These are phyloP conservation scores for Callionymus lyra DNA, from an alignment of 2,113 vertebrate genomes.

Conservation along the genomic window DNA sequence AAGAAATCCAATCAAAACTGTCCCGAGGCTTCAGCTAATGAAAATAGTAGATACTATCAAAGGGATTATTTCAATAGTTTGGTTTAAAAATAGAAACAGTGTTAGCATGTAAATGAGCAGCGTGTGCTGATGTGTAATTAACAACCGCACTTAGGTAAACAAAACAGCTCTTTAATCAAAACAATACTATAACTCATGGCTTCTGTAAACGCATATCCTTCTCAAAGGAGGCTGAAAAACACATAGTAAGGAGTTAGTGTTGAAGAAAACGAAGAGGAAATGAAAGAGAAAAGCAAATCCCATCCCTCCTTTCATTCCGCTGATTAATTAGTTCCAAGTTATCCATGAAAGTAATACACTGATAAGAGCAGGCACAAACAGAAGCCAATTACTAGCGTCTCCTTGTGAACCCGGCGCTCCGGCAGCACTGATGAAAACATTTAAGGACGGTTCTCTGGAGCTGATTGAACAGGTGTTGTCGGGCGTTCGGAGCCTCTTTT, in stretches of 20 bases:
- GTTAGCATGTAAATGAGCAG: slow-evolving; percentile 37
- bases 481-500: slow-evolving; percentile 10
- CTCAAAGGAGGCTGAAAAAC: not conserved
- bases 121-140: slow-evolving; percentile 18
- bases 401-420: slow-evolving; percentile 31
- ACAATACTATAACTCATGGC: slow-evolving; percentile 15
- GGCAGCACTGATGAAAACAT: slow-evolving; percentile 37
- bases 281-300: slow-evolving; percentile 29
- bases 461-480: slow-evolving; percentile 48
- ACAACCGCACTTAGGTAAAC: slow-evolving; percentile 29
- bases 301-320: slow-evolving; percentile 14
- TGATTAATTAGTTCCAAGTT: slow-evolving; percentile 65
- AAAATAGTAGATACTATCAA: slow-evolving; percentile 44
- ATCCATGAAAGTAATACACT: slow-evolving; percentile 61
- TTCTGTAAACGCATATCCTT: slow-evolving; percentile 2
- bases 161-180: slow-evolving; percentile 14
- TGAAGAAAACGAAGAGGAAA: slow-evolving; percentile 23
- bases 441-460: slow-evolving; percentile 21
- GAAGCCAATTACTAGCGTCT: slow-evolving; percentile 51
- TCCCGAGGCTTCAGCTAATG: slow-evolving; percentile 36
- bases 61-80: slow-evolving; percentile 47
- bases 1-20: slow-evolving; percentile 14
- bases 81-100: slow-evolving; percentile 18
- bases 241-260: slow-evolving; percentile 7
- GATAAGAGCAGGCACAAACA: slow-evolving; percentile 62